Evolutionary conservation across 64 coral and sea anemone genomes (phyloP).

Genomic region (Porites australiensis): DNA sequence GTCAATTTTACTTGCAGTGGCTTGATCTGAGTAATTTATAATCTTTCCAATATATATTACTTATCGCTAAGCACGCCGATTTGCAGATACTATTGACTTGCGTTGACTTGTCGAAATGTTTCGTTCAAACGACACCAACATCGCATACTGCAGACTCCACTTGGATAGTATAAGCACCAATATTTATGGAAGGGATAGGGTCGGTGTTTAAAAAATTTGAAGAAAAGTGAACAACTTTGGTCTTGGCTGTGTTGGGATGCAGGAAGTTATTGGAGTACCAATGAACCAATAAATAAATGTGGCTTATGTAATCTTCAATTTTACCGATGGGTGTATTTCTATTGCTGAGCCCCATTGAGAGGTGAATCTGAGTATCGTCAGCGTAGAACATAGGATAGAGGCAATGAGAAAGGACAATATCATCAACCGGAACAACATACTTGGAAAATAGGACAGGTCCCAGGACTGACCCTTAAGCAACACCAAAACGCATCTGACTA

Average conservation of each 20-base stretch:
- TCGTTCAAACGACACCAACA: neutral
- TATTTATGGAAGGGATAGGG: neutral
- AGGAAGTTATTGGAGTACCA: slow-evolving; percentile 23
- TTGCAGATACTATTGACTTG: neutral
- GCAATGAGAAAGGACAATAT: slow-evolving; percentile 25
- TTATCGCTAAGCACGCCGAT: too few relatives aligned
- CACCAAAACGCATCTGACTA: too few relatives aligned
- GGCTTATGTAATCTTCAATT: slow-evolving; percentile 1
- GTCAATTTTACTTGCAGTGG: too few relatives aligned
- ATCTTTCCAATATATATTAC: too few relatives aligned
- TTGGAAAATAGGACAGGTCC: slow-evolving; percentile 2
- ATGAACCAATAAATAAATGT: neutral
- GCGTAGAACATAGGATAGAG: slow-evolving; percentile 33
- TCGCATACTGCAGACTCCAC: neutral
- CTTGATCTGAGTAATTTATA: too few relatives aligned
- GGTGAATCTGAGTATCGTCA: slow-evolving; percentile 29
- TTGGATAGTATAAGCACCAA: neutral
- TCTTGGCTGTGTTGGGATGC: slow-evolving; percentile 12
- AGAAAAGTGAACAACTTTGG: neutral
- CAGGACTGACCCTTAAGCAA: too few relatives aligned
- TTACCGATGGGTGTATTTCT: neutral
- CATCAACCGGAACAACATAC: slow-evolving; percentile 36
- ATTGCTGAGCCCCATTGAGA: neutral
- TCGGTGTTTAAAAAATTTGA: slow-evolving; percentile 7
- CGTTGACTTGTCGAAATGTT: neutral